Evolutionary conservation across 1,140 invertebrate species (phyloP), one percentile per base, ranked within the genome.

Genomic region (Megalonaias nervosa): DNA sequence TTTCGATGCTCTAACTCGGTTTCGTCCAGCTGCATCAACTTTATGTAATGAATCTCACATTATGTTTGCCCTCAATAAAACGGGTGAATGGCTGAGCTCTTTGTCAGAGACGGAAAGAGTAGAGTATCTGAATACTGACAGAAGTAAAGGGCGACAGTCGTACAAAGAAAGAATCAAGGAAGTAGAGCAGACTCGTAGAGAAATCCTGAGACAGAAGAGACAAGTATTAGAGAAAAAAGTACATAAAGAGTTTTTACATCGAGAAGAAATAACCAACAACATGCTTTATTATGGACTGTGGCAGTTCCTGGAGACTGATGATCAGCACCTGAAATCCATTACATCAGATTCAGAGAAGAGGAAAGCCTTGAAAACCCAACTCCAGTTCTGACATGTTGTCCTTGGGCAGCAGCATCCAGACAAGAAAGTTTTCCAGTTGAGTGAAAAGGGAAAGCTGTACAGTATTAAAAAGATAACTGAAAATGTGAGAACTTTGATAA

Each of bases 51-150:
- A 76, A 61, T 55, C 19, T 9, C 67, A 71, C 61, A 76, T 80
- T 23, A 80, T 80, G 78, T 80, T 76, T 67, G 65, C 38, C 17
- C 11, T 69, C n/a, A 76, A 77, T 56, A 77, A 77, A 55, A 80
- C 73, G 17, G 23, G 48, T 31, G 61, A 76, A 2, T 80, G 78
- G 74, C 60, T 73, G 12, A 60, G 61, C 13, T 16, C 26, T 9
- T n/a, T 64, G 12, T 23, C 68, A 55, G 19, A 15, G 21, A 60
- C 67, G 17, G 48, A 80, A 23, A 61, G 38, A 62, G 0, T 26
- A 23, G 68, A 61, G 16, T 9, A 59, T 19, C 73, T 12, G 26
- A 62, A 77, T 12, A 31, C 55, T 38, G 48, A 48, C 19, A 70
- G 62, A 19, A 72, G 26, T 14, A 59, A 71, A 31, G 56, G 58